Evolutionary conservation across 35 echinoderm and acorn worm genomes (phyloP), one percentile per base, ranked within the genome.

Genomic region (Ptychodera flava): DNA sequence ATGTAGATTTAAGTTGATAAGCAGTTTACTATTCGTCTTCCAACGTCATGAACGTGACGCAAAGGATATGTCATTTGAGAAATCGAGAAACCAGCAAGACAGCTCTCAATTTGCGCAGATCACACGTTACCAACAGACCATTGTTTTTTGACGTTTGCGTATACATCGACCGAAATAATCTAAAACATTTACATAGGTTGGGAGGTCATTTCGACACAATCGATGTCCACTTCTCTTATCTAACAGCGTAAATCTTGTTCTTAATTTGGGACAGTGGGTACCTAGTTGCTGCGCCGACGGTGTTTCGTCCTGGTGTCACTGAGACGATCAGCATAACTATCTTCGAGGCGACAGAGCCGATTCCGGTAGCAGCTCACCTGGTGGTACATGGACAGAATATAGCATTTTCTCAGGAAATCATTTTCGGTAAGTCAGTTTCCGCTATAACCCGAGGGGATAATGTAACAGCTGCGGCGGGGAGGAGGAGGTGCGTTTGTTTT

Each of bases 311-410:
- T 0, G 87, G 89, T 27, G 85, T 76, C 32, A 29, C 33, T n/a
- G 95, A 97, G 45, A 80, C 82, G 52, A 86, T 97, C 32, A 89
- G 92, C 75, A 85, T 97, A 34, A 97, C 95, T 77, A 94, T 97
- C 85, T 97, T 97, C 89, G 90, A 97, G 29, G 84, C 92, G 31
- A 90, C 87, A 31, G 87, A 92, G 79, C 90, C 92, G 35, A 78
- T 94, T 33, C 36, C 84, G 16, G 92, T 97, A 78, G 83, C 91
- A 82, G 90, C 88, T 22, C 89, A 86, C 37, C 86, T 97, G 90
- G 52, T 82, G 34, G 89, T 85, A 84, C 83, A 88, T 36, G 91
- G 93, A 31, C 52, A 94, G 76, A 89, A 87, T 2, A 38, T 97
- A 34, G 85, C 95, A 27, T 84, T 81, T 29, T 82, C 89, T 10